Base-by-base conservation (phyloP, 2,113 vertebrate genomes). In the Chlorodrepanis virens region DNA sequence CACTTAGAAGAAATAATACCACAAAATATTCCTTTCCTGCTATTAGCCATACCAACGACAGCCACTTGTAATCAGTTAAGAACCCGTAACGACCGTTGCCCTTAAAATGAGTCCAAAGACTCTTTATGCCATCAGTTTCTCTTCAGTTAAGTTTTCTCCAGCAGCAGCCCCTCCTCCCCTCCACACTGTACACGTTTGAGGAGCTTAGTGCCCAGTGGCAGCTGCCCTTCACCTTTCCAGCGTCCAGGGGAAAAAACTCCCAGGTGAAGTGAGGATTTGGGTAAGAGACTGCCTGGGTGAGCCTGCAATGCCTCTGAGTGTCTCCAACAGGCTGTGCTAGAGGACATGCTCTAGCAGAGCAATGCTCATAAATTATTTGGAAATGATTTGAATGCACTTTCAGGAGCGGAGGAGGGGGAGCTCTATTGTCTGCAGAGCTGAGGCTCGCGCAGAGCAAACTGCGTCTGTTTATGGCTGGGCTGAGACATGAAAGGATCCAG, bases 301-400 rank as follows among this genome's bases (percentile, higher is more conserved):
- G 88, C 18, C 70, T 53, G 47, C 2, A 19, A 1, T 63, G 70
- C 35, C 78, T 45, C 84, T 17, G 78, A 19, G 35, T 80, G 57
- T 80, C 78, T 94, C 95, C 94, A 12, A 96, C 84, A 93, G 95
- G 95, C 93, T 96, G 93, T 96, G 95, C 93, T 94, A 93, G 95
- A 95, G 95, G 71, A 95, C 87, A 3, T 1, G 50, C 20, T 80
- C 82, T 83, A 44, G 54, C 89, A 57, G 50, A 76, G 84, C 61
- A 65, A 21, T 5, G 24, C 95, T 96, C 9, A 39, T 82, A 89
- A 95, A 93, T 83, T 68, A 78, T 83, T 91, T 37, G 28, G 89
- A 42, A 80, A 65, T 87, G 45, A 44, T 94, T 95, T 91, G 87
- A 95, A 89, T 79, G 84, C 67, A 72, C 78, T 96, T 93, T 93